Evolutionary conservation across 2,797 vertebrate genomes (phyloP), one percentile per base, ranked within the genome.

Genomic region (Pteropus rufus): DNA sequence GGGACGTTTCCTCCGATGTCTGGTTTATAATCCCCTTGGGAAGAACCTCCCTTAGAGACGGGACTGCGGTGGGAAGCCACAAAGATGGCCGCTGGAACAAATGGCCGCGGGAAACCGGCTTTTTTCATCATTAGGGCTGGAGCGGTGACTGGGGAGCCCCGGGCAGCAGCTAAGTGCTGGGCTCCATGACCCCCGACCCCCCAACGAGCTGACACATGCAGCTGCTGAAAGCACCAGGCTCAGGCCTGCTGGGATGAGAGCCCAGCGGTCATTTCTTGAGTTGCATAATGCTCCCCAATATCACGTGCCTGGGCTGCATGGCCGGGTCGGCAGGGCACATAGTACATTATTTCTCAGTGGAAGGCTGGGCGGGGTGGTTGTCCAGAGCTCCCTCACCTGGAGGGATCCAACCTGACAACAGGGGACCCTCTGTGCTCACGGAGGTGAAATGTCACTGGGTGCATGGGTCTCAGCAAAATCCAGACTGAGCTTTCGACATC

Each of bases 141-240:
- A 21, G 26, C n/a, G 72, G 56, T 29, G 58, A 10, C 0, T 10
- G 31, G 77, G 54, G 62, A 21, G 15, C 7, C 29, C 19, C 10
- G 23, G 31, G 34, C 7, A 2, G 10, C 0, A 29, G 7, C 44
- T 49, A 26, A 49, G 31, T 16, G 0, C 58, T 23, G 24, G 23
- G 9, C 19, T 11, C 62, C 69, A 15, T 9, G 15, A 23, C 15
- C 67, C 65, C 58, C 34, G 10, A 34, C 44, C 44, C 39, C 0
- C 49, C 52, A 41, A 56, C 0, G 10, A 49, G 39, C 67, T 10
- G 56, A 24, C 6, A 4, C 5, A 26, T 36, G 14, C 29, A 6
- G 34, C 3, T 26, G 26, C 52, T 26, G 58, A 46, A 19, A 6
- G 75, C 29, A 7, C 69, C 52, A 8, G 44, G 7, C 31, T 62